Conservation (phyloP, 2,113 vertebrate genomes). For the Myrmecophaga tridactyla region DNA sequence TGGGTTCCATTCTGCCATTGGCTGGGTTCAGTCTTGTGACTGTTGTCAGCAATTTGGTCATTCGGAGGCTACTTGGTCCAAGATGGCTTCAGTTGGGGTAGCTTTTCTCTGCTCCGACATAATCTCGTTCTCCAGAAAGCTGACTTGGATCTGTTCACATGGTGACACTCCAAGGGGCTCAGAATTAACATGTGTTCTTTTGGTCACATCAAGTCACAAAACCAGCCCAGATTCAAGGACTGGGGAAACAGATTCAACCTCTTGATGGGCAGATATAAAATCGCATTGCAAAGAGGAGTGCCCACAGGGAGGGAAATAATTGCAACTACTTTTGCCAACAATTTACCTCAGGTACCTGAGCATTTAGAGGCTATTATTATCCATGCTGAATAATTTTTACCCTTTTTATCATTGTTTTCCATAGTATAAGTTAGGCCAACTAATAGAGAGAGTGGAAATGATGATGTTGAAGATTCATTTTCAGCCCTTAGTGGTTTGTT, state of each 20-base stretch:
- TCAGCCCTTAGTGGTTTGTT: not conserved
- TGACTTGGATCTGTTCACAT: not conserved
- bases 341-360: not conserved
- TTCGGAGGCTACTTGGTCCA: accelerated
- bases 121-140: not conserved
- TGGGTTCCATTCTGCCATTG: not conserved
- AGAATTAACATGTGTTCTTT: not conserved
- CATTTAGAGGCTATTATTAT: not conserved
- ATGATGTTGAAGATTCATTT: not conserved
- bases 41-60: not conserved
- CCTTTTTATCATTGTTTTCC: conserved; percentile 5
- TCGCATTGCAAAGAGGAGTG: not conserved
- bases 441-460: not conserved
- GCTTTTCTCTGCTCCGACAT: not conserved
- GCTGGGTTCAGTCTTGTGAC: not conserved
- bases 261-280: not conserved
- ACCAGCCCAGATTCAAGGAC: not conserved
- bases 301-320: not conserved
- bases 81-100: not conserved
- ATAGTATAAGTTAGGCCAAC: not conserved
- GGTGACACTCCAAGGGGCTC: not conserved
- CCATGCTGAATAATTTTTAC: not conserved
- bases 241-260: not conserved
- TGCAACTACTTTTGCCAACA: not conserved
- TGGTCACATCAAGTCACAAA: not conserved